Conservation (phyloP, 2,113 vertebrate species). For the Riparia riparia region DNA sequence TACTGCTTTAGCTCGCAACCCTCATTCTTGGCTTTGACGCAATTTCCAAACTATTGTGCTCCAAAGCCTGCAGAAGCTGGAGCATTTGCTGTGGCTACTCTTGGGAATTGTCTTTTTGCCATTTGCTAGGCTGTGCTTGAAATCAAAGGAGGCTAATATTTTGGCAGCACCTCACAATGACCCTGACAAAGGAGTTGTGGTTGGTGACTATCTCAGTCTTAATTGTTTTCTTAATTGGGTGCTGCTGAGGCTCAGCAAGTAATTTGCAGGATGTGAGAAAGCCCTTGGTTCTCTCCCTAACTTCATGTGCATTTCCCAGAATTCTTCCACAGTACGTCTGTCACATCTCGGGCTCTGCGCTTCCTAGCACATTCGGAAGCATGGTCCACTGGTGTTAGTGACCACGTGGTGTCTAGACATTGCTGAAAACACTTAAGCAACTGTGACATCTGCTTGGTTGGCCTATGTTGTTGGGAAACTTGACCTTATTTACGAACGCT, state of each 20-base stretch:
- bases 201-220: neutral
- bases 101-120: neutral
- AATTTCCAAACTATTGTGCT: neutral
- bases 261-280: neutral
- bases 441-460: conserved; percentile 39
- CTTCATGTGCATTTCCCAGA: neutral
- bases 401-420: conserved; percentile 57
- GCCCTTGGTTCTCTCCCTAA: neutral
- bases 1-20: neutral
- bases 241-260: neutral
- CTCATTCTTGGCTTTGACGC: neutral
- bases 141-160: neutral
- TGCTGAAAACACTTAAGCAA: conserved; percentile 46
- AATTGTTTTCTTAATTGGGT: conserved; percentile 11
- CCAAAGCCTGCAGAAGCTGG: neutral
- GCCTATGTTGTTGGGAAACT: conserved; percentile 3
- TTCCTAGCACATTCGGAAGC: neutral
- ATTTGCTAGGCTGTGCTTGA: neutral
- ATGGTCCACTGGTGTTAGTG: conserved; percentile 1
- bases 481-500: conserved; percentile 1
- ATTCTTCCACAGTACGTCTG: neutral
- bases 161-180: neutral
- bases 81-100: neutral
- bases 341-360: neutral
- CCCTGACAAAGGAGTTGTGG: neutral